Percentiles rank a stretch among this genome's conserved stretches.
phyloP scores from a whole-genome alignment of 2,797 vertebrate genomes.

The Eremophila alpestris region DNA sequence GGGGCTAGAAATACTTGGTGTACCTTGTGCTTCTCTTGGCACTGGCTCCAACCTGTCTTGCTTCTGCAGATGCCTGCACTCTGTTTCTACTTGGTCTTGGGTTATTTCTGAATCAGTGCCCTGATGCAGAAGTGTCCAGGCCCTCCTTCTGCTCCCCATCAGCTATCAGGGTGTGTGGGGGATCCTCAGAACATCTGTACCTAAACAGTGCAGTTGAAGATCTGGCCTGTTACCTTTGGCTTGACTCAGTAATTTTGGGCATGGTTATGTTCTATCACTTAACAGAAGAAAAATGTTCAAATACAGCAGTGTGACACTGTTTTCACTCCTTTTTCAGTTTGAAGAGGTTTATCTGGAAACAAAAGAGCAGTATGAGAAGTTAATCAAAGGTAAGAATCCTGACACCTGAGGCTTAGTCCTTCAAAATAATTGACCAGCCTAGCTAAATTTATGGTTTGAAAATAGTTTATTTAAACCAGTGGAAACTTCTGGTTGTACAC shows the following conservation, averaged over 20 bases:
- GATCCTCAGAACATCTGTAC: background rate
- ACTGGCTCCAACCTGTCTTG: background rate
- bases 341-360: slow-evolving; percentile 81
- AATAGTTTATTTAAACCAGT: background rate
- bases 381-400: slow-evolving; percentile 76
- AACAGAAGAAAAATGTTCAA: background rate
- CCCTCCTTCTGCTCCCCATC: background rate
- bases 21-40: background rate
- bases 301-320: background rate
- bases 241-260: background rate
- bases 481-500: background rate
- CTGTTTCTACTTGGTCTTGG: background rate
- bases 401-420: background rate
- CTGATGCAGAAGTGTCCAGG: background rate
- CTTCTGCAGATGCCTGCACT: background rate
- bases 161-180: background rate
- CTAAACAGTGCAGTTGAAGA: background rate
- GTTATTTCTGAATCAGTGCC: background rate
- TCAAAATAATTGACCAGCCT: background rate
- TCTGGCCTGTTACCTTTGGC: background rate
- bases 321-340: slow-evolving; percentile 76
- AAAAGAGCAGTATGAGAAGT: slow-evolving; percentile 78
- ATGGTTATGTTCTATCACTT: background rate
- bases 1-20: background rate
- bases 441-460: background rate